Evolutionary conservation across 2,113 vertebrate genomes (phyloP).

Genomic region (Heterochromis multidens): DNA sequence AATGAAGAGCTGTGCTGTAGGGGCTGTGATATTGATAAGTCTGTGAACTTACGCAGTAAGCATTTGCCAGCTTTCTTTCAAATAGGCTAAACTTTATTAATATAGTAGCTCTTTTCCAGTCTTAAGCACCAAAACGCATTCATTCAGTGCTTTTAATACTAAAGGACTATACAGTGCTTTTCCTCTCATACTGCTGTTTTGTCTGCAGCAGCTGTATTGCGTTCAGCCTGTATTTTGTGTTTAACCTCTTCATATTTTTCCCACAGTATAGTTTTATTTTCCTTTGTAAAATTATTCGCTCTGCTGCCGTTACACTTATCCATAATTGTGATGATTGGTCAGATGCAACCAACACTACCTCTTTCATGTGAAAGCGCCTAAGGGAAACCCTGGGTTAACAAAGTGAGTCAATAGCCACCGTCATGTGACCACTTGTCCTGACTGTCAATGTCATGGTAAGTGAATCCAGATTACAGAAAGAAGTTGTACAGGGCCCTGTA

Average conservation of each 20-base stretch:
- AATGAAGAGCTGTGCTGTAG: too few relatives aligned
- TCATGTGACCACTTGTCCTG: not conserved
- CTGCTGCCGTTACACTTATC: not conserved
- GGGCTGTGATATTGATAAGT: too few relatives aligned
- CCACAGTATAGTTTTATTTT: not conserved
- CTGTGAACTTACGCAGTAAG: not conserved
- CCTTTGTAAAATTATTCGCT: not conserved
- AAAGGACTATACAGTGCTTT: not conserved
- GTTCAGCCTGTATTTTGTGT: not conserved
- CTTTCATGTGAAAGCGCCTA: not conserved
- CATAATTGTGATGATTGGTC: not conserved
- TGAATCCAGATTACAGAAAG: not conserved
- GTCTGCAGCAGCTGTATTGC: not conserved
- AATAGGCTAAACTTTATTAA: not conserved
- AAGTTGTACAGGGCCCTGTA: not conserved
- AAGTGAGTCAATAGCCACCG: not conserved
- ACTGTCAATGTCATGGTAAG: not conserved
- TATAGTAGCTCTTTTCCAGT: not conserved
- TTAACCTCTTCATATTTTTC: not conserved
- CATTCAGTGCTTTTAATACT: not conserved
- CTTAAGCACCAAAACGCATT: not conserved
- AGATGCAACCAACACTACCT: not conserved
- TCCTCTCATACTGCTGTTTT: not conserved
- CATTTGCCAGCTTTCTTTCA: not conserved
- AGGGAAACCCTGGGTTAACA: not conserved